Conservation (phyloP, 2,797 vertebrate genomes). For the Rhabdomys pumilio region DNA sequence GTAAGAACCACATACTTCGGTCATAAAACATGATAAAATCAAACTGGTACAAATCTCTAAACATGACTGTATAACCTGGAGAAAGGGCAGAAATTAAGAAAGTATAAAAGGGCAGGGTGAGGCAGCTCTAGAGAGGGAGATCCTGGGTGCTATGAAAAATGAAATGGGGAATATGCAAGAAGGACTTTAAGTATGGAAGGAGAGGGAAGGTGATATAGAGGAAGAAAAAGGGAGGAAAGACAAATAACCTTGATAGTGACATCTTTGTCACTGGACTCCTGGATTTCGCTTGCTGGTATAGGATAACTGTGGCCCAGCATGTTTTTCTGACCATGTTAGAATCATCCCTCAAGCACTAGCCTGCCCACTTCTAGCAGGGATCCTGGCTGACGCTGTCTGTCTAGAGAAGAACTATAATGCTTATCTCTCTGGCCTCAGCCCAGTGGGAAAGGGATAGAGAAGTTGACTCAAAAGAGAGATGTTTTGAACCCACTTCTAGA, state of each 20-base stretch:
- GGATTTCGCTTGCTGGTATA: not conserved
- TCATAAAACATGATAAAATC: not conserved
- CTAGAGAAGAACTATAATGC: not conserved
- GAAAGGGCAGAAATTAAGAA: not conserved
- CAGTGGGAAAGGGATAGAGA: not conserved
- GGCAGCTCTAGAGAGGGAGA: not conserved
- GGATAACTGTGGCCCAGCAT: not conserved
- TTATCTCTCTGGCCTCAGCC: not conserved
- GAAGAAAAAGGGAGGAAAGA: slow-evolving; percentile 22
- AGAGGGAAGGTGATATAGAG: not conserved
- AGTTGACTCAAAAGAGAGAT: not conserved
- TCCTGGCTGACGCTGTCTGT: not conserved
- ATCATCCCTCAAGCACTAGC: not conserved
- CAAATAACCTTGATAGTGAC: not conserved
- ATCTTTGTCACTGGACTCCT: not conserved
- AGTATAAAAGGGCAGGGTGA: not conserved
- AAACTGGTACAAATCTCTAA: not conserved
- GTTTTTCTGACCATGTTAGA: not conserved
- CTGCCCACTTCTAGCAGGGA: not conserved
- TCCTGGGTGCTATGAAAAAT: not conserved
- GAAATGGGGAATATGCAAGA: not conserved
- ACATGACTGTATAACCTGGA: not conserved
- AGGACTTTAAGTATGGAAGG: not conserved
- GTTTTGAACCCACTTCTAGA: not conserved
- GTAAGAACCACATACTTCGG: not conserved